Evolutionary conservation across 2,888 invertebrate species (phyloP).

Genomic region (Nyleta sp.): DNA sequence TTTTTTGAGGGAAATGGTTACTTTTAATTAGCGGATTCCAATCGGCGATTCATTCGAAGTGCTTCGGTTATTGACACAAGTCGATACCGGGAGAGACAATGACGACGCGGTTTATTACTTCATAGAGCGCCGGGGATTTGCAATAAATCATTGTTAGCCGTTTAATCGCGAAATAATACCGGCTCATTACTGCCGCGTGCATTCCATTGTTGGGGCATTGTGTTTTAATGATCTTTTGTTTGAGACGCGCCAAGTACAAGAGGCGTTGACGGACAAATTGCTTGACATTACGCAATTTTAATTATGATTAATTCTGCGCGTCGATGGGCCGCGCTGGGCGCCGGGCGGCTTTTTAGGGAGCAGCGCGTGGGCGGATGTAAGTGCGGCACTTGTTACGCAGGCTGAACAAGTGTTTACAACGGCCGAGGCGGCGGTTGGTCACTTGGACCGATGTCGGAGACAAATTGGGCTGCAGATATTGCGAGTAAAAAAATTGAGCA

Average conservation of each 20-base stretch:
- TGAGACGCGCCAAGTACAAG: constrained; percentile 28
- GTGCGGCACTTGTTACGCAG: neutral
- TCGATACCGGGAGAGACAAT: constrained; percentile 29
- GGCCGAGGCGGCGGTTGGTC: neutral
- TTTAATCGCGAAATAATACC: constrained; percentile 67
- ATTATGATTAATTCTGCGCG: constrained; percentile 39
- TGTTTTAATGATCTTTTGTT: constrained; percentile 66
- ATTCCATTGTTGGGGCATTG: constrained; percentile 46
- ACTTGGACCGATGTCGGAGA: too few species aligned
- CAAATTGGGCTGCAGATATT: too few species aligned
- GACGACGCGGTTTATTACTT: constrained; percentile 48
- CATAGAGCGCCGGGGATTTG: constrained; percentile 28
- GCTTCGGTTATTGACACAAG: constrained; percentile 36
- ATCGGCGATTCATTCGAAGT: constrained; percentile 1
- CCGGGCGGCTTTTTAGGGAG: neutral
- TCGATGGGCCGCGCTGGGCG: constrained; percentile 7
- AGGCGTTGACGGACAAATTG: constrained; percentile 56
- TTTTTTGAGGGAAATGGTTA: too few species aligned
- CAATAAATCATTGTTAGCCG: constrained; percentile 66
- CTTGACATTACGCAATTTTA: constrained; percentile 37
- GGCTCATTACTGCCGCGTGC: constrained; percentile 63
- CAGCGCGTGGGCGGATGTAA: constrained; percentile 5
- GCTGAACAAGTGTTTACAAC: neutral
- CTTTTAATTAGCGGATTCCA: constrained; percentile 16
- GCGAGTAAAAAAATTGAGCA: too few species aligned